These are phyloP conservation scores for Platycheirus albimanus DNA, from an alignment of 2,888 invertebrate genomes.

Conservation along the genomic window DNA sequence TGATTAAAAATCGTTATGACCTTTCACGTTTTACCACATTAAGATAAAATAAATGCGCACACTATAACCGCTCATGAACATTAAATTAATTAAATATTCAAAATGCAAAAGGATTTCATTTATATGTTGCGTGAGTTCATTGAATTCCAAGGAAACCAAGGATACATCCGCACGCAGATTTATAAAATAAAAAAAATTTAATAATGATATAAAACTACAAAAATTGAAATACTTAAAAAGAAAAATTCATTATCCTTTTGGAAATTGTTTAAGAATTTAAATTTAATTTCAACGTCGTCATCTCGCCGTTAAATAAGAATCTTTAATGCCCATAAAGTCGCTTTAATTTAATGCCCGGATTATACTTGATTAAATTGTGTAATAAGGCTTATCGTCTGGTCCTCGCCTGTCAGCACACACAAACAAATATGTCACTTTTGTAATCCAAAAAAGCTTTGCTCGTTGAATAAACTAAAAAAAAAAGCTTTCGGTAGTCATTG, in stretches of 20 bases:
- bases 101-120: not conserved
- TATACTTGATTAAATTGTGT: not conserved
- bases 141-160: constrained; percentile 22
- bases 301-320: no score
- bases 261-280: no score
- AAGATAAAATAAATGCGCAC: not conserved
- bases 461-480: no score
- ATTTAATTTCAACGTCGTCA: no score
- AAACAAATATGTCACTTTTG: not conserved
- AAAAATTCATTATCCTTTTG: no score
- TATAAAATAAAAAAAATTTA: constrained; percentile 4
- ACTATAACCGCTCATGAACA: not conserved
- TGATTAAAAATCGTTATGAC: no score
- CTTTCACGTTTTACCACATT: no score
- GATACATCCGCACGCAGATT: constrained; percentile 8
- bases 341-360: no score
- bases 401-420: not conserved
- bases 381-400: not conserved
- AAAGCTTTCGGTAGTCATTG: constrained; percentile 19
- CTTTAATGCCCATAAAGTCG: not conserved
- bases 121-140: constrained; percentile 16
- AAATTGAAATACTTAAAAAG: no score
- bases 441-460: not conserved
- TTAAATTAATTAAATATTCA: not conserved
- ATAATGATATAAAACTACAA: no score